Evolutionary conservation across 2,113 vertebrate species (phyloP).

Genomic region (Brachypodius melanocephalos): DNA sequence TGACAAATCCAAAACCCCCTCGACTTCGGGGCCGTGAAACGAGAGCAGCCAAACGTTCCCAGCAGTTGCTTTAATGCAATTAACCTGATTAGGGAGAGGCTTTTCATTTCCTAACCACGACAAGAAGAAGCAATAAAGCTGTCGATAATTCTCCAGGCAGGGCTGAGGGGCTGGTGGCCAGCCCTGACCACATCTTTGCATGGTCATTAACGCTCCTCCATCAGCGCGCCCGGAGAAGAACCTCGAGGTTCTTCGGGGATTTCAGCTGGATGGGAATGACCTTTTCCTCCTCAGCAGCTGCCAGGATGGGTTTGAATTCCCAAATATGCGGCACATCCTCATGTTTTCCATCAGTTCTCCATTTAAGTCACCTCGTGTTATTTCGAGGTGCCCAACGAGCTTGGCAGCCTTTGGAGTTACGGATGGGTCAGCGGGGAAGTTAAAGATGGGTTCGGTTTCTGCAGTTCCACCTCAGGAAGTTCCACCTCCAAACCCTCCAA

Average conservation of each 20-base stretch:
- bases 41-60: slow-evolving; percentile 63
- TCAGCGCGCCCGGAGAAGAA: slow-evolving; percentile 20
- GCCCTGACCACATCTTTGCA: slow-evolving; percentile 69
- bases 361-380: slow-evolving; percentile 55
- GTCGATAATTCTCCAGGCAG: slow-evolving; percentile 73
- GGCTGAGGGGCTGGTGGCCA: slow-evolving; percentile 49
- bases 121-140: slow-evolving; percentile 80
- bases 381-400: background rate
- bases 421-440: background rate
- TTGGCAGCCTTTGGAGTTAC: background rate
- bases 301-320: slow-evolving; percentile 32
- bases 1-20: slow-evolving; percentile 51
- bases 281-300: slow-evolving; percentile 59
- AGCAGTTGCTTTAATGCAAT: slow-evolving; percentile 74
- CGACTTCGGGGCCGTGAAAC: slow-evolving; percentile 28
- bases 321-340: slow-evolving; percentile 28
- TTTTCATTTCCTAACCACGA: slow-evolving; percentile 75
- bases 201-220: slow-evolving; percentile 69
- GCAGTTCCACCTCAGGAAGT: background rate
- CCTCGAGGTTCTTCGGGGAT: slow-evolving; percentile 64
- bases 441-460: no score
- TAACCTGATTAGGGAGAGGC: slow-evolving; percentile 68
- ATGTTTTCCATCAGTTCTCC: slow-evolving; percentile 28
- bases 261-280: slow-evolving; percentile 43
- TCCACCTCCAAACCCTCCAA: background rate